Evolutionary conservation across 2,888 invertebrate species (phyloP).

Genomic region (Dysmachus trigonus): DNA sequence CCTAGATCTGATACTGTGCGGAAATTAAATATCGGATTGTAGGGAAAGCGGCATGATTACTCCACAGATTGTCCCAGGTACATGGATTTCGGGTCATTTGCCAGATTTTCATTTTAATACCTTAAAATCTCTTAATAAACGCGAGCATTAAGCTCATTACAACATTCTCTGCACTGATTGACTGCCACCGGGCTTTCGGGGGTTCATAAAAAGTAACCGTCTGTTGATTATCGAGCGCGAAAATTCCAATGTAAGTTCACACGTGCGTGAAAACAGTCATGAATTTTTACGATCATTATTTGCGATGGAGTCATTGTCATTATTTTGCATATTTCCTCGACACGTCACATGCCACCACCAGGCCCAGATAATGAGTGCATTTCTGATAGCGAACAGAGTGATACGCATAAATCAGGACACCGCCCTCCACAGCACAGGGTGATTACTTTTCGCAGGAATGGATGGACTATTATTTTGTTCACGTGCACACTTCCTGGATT

Average conservation of each 20-base stretch:
- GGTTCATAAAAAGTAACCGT: background rate
- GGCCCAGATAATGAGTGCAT: background rate
- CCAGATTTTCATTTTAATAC: background rate
- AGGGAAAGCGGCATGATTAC: background rate
- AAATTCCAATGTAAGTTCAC: background rate
- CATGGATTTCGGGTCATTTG: background rate
- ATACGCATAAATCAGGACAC: background rate
- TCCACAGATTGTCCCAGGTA: background rate
- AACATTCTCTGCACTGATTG: background rate
- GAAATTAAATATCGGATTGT: background rate
- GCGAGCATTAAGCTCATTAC: background rate
- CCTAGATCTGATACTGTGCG: background rate
- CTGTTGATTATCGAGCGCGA: background rate
- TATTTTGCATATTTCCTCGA: background rate
- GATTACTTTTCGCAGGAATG: background rate
- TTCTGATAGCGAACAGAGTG: background rate
- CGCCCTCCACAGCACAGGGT: background rate
- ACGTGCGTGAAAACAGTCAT: background rate
- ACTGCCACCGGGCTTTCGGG: background rate
- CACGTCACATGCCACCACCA: background rate
- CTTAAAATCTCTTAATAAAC: background rate
- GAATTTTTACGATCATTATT: background rate
- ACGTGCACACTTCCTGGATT: background rate
- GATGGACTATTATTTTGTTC: background rate
- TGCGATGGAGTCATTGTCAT: background rate